Evolutionary conservation across 2,797 vertebrate genomes (phyloP).

Genomic region (Pseudochirops corinnae): DNA sequence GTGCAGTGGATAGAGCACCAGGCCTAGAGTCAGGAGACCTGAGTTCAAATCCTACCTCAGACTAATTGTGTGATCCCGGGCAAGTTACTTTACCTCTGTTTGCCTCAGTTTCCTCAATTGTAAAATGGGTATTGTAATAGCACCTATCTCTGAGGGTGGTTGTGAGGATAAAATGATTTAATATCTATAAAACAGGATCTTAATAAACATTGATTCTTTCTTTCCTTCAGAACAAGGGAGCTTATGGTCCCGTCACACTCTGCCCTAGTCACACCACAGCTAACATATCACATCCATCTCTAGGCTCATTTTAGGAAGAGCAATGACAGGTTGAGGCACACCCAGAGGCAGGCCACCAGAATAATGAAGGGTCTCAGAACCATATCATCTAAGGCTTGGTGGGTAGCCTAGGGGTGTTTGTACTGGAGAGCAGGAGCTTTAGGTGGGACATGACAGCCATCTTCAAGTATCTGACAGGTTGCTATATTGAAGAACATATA

Average conservation of each 20-base stretch:
- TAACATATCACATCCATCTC: not conserved
- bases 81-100: not conserved
- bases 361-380: not conserved
- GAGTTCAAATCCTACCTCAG: not conserved
- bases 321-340: not conserved
- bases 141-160: not conserved
- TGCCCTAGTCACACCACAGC: not conserved
- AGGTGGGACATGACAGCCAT: not conserved
- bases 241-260: not conserved
- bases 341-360: not conserved
- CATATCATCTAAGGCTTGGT: not conserved
- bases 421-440: not conserved
- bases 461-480: not conserved
- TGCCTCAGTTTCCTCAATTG: not conserved
- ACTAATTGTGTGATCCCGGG: not conserved
- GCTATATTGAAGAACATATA: not conserved
- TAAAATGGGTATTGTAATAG: not conserved
- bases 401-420: not conserved
- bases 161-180: not conserved
- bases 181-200: not conserved
- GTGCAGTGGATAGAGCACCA: not conserved
- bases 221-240: not conserved
- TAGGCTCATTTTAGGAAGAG: not conserved
- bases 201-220: not conserved
- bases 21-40: not conserved